Evolutionary conservation across 2,888 invertebrate genomes (phyloP).

Genomic region (Chironomus riparius): DNA sequence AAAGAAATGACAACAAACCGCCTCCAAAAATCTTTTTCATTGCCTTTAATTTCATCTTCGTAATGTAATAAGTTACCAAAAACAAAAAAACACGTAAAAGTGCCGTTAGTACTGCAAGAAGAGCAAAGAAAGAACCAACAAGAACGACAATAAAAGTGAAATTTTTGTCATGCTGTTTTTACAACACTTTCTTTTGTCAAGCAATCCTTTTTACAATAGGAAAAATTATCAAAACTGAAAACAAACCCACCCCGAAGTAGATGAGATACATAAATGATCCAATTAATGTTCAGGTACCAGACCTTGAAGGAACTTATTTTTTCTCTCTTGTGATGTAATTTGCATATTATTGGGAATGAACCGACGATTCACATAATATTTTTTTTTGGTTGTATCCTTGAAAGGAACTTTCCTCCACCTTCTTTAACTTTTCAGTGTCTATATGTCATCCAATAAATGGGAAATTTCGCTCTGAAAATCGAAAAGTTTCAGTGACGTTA

Average conservation of each 20-base stretch:
- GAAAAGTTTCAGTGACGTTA: background rate
- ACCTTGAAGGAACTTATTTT: background rate
- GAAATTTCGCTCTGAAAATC: background rate
- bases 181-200: conserved; percentile 1
- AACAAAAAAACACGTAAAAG: background rate
- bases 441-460: background rate
- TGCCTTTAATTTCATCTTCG: no score
- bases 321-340: background rate
- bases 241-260: background rate
- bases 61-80: background rate
- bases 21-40: background rate
- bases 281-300: conserved; percentile 1
- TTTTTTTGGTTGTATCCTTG: background rate
- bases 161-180: background rate
- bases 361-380: no score
- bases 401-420: background rate
- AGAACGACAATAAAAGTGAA: no score
- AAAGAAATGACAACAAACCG: background rate
- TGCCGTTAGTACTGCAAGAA: background rate
- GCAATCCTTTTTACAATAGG: background rate
- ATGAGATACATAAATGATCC: background rate
- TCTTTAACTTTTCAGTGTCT: background rate
- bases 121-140: no score
- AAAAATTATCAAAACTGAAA: conserved; percentile 9
- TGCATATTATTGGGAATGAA: background rate